A percentile compares a stretch with the other conserved stretches of the same genome.
phyloP scores from a whole-genome alignment of 2,113 vertebrate genomes.

The Butastur rufipennis region DNA sequence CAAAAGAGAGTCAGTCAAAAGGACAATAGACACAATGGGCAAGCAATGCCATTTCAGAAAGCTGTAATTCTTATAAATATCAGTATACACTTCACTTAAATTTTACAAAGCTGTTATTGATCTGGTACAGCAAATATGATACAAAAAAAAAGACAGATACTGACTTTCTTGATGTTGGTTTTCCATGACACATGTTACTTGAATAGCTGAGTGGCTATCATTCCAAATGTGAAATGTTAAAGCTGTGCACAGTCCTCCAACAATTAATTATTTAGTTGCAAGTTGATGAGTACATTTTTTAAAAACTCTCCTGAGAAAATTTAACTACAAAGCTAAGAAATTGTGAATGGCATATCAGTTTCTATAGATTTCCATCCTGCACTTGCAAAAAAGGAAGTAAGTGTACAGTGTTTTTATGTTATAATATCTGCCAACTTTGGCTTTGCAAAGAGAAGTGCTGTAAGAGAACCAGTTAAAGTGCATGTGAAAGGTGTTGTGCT shows the following conservation, averaged over 20 bases:
- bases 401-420: not conserved
- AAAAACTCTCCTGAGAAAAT: not conserved
- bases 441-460: not conserved
- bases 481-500: not conserved
- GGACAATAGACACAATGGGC: not conserved
- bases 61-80: not conserved
- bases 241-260: not conserved
- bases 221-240: not conserved
- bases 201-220: not conserved
- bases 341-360: not conserved
- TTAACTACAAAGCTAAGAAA: not conserved
- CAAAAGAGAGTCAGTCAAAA: not conserved
- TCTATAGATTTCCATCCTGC: not conserved
- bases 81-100: not conserved
- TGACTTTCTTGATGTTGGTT: not conserved
- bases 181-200: not conserved
- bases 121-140: not conserved
- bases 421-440: not conserved
- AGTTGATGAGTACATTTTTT: not conserved
- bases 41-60: not conserved
- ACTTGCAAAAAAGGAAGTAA: not conserved
- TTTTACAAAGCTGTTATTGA: not conserved
- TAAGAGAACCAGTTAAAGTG: not conserved
- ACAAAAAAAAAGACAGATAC: not conserved
- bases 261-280: not conserved